These are phyloP conservation scores for Sitta europaea DNA, from an alignment of 2,113 vertebrate genomes.

Conservation along the genomic window DNA sequence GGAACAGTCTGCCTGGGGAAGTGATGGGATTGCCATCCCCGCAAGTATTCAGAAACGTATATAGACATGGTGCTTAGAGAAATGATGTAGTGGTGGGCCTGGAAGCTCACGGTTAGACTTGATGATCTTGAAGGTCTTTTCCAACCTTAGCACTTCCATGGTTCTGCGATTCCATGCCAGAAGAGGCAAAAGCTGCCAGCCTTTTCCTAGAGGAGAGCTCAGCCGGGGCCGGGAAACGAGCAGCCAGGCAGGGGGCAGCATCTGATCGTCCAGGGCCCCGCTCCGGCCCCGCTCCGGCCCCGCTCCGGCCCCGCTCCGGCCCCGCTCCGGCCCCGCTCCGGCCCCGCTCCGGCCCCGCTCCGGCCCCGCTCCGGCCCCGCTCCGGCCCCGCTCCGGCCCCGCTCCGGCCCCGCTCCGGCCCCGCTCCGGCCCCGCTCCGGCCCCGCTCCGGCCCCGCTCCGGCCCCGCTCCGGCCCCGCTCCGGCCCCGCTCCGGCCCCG, in stretches of 20 bases:
- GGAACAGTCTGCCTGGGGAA: neutral
- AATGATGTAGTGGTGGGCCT: neutral
- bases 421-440: neutral
- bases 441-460: too few species aligned
- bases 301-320: accelerated
- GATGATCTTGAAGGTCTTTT: neutral
- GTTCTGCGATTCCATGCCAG: neutral
- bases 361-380: neutral
- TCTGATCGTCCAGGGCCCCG: neutral
- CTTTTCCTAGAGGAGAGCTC: neutral
- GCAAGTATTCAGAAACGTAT: too few species aligned
- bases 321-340: neutral
- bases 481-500: neutral
- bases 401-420: neutral
- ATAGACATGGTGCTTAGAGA: neutral
- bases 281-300: accelerated
- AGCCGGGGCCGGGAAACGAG: neutral
- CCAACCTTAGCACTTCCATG: too few species aligned
- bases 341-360: neutral
- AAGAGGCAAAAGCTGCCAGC: neutral
- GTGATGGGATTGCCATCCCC: neutral
- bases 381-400: neutral
- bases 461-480: too few species aligned
- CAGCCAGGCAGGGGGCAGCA: slow-evolving; percentile 34
- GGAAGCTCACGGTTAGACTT: neutral